Evolutionary conservation across 2,797 vertebrate species (phyloP).

Genomic region (Enteromius mattozi): DNA sequence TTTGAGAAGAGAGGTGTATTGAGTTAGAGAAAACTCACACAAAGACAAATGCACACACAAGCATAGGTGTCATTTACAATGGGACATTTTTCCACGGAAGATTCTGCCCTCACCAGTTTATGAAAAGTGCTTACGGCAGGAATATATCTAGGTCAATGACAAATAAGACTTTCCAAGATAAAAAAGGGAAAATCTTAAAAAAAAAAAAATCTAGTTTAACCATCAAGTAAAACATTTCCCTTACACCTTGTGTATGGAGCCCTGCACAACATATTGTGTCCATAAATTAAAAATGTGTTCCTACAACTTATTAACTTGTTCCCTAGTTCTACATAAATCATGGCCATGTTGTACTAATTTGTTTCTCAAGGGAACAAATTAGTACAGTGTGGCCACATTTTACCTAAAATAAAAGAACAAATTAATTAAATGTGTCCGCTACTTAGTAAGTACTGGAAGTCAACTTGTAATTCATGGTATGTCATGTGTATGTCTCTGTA

Average conservation of each 20-base stretch:
- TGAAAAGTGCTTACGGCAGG: neutral
- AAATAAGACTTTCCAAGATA: neutral
- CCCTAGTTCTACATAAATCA: neutral
- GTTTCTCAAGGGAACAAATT: slow-evolving; percentile 8
- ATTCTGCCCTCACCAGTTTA: neutral
- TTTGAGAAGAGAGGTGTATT: slow-evolving; percentile 62
- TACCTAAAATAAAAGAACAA: neutral
- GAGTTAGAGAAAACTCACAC: slow-evolving; percentile 35
- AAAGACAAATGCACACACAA: slow-evolving; percentile 39
- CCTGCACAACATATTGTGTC: neutral
- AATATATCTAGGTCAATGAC: slow-evolving; percentile 14
- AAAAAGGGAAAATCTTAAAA: neutral
- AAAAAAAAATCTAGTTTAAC: neutral
- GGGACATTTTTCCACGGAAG: neutral
- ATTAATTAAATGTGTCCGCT: neutral
- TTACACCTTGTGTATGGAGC: neutral
- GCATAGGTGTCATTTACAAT: slow-evolving; percentile 26
- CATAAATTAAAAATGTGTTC: neutral
- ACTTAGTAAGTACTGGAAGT: neutral
- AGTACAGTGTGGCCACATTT: neutral
- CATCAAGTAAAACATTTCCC: neutral
- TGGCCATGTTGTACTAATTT: neutral
- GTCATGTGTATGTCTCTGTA: neutral
- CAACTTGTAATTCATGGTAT: neutral
- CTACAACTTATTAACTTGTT: neutral